Evolutionary conservation across 1,140 invertebrate genomes (phyloP).

Genomic region (Cherax quadricarinatus): DNA sequence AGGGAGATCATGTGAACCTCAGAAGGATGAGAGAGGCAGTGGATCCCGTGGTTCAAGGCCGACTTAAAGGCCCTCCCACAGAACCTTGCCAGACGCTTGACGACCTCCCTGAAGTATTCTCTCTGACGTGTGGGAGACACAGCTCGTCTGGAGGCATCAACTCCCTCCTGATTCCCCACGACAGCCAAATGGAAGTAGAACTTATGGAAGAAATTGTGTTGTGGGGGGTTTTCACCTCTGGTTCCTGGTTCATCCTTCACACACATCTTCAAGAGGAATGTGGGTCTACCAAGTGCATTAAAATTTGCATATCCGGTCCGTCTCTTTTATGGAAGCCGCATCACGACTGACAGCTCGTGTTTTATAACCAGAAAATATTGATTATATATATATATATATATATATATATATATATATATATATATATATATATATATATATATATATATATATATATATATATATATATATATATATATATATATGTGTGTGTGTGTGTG

Average conservation of each 20-base stretch:
- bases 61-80: not conserved
- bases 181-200: slow-evolving; percentile 10
- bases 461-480: no score
- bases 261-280: not conserved
- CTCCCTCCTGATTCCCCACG: not conserved
- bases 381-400: no score
- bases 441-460: no score
- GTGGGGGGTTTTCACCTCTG: not conserved
- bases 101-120: not conserved
- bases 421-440: no score
- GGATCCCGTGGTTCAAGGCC: no score
- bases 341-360: no score
- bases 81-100: not conserved
- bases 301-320: not conserved
- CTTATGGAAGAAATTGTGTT: slow-evolving; percentile 3
- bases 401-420: no score
- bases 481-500: no score
- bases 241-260: not conserved
- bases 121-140: not conserved
- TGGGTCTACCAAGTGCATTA: not conserved
- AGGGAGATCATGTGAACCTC: not conserved
- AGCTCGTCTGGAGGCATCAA: not conserved
- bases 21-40: not conserved
- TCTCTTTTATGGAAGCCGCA: no score
- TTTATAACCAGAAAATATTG: no score